Conservation (phyloP, 2,888 invertebrate species). For the Tortricodes alternella region DNA sequence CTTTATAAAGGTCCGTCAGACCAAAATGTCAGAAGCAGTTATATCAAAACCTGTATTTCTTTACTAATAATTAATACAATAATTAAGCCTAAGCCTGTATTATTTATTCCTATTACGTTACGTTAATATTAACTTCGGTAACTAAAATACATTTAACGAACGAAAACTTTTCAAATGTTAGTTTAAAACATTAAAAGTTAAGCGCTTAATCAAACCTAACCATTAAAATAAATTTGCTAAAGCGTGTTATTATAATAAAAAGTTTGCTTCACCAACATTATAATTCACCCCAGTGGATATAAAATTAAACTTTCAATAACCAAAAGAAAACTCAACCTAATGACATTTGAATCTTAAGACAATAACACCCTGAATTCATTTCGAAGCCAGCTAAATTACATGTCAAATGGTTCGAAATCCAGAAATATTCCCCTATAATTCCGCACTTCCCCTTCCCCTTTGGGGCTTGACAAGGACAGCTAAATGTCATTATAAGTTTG, state of each 20-base stretch:
- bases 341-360: slow-evolving; percentile 67
- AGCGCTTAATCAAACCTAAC: slow-evolving; percentile 9
- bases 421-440: slow-evolving; percentile 67
- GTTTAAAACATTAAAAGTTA: not conserved
- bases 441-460: slow-evolving; percentile 23
- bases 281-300: slow-evolving; percentile 32
- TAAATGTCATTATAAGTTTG: slow-evolving; percentile 81
- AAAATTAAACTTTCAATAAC: slow-evolving; percentile 59
- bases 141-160: not conserved
- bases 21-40: too few relatives aligned
- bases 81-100: too few relatives aligned
- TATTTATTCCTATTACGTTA: too few relatives aligned
- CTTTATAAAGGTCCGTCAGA: too few relatives aligned
- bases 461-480: slow-evolving; percentile 67
- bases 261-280: not conserved
- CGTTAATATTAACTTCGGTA: too few relatives aligned
- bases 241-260: slow-evolving; percentile 2
- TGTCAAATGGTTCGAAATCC: slow-evolving; percentile 74
- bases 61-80: too few relatives aligned
- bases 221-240: slow-evolving; percentile 1
- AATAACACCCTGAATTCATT: slow-evolving; percentile 69
- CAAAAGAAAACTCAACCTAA: slow-evolving; percentile 49
- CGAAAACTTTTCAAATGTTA: slow-evolving; percentile 2
- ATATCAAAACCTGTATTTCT: too few relatives aligned
- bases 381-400: slow-evolving; percentile 65